Evolutionary conservation across 2,797 vertebrate genomes (phyloP).

Genomic region (Steatocranus sp.): DNA sequence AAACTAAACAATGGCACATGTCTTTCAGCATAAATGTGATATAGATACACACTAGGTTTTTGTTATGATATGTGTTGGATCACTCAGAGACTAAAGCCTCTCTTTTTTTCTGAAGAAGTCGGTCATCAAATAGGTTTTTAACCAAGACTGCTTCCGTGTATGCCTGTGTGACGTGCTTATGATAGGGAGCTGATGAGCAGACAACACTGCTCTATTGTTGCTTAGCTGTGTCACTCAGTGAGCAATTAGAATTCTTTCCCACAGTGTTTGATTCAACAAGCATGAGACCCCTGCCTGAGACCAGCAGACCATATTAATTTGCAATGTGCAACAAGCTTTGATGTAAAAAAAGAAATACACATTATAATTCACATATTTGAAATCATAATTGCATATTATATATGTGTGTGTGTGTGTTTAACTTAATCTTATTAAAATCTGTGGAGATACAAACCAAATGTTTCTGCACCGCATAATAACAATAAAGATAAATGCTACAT

Average conservation of each 20-base stretch:
- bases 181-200: background rate
- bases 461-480: background rate
- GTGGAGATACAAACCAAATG: background rate
- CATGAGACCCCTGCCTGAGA: background rate
- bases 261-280: background rate
- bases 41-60: background rate
- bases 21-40: background rate
- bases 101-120: background rate
- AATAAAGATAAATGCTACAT: background rate
- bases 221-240: background rate
- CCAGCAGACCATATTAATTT: background rate
- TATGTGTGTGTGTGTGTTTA: background rate
- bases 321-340: background rate
- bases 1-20: background rate
- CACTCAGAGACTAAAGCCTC: background rate
- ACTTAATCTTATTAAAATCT: background rate
- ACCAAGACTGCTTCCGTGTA: background rate
- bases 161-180: background rate
- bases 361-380: background rate
- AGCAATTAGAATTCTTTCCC: slow-evolving; percentile 11
- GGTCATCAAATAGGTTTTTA: background rate
- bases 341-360: background rate
- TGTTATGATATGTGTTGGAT: background rate
- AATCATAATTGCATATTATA: background rate
- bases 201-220: slow-evolving; percentile 16